Evolutionary conservation across 2,113 vertebrate species (phyloP), one percentile per base, ranked within the genome.

Genomic region (Neolamprologus toae): DNA sequence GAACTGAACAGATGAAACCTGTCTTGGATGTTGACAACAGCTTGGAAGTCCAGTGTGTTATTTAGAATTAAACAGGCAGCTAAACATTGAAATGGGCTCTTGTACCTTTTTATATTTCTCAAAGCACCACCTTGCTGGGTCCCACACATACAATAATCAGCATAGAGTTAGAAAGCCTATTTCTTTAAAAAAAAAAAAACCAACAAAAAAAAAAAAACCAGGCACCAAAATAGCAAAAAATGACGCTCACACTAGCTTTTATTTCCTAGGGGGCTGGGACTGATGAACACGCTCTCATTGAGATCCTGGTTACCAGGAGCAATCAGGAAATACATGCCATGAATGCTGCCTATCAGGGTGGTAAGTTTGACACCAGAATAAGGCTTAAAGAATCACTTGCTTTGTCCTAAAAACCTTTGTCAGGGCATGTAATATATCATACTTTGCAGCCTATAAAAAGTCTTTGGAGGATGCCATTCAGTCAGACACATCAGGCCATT

Each of bases 401-500:
- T 28, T 68, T 42, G 19, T 23, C 17, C n/a, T 40, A 35, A 4
- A 45, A 45, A 66, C 17, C 4, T 8, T 68, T 81, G 11, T 40
- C 35, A 13, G 23, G 4, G 2, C 13, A 31, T 42, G 5, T n/a
- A 11, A 23, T 8, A 1, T 13, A 6, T 49, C 78, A 10, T 84
- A 9, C 47, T 8, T 13, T 8, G 11, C 94, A 99, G 98, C 94
- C 28, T 99, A 97, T 88, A 97, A 98, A 90, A 98, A 96, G 90
- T 94, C 96, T 82, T 90, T 99, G 89, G 99, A 99, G 90, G 97
- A 98, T 1, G 97, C 96, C 55, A 94, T 99, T 90, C 96, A 96
- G 89, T 98, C 98, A 1, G 99, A 99, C 83, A 99, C 99, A 1
- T 99, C 98, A 0, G 98, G 98, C 40, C 97, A 96, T 86, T 98